These are phyloP conservation scores for Apeltes quadracus DNA, from an alignment of 2,113 vertebrate genomes.

Conservation along the genomic window DNA sequence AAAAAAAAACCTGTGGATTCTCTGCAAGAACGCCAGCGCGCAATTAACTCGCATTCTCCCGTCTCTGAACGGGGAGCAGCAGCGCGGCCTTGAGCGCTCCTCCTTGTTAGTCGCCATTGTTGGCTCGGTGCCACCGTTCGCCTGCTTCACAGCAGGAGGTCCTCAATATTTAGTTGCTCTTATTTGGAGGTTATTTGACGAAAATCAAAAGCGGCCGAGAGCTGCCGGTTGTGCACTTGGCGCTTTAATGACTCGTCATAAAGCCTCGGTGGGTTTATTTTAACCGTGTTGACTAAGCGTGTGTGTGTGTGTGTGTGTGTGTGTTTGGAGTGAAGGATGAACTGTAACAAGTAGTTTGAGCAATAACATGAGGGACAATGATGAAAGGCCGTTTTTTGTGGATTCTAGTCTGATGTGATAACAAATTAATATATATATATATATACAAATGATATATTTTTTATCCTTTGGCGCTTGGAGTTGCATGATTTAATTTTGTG, in stretches of 20 bases:
- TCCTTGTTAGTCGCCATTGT: slow-evolving; percentile 63
- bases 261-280: no score
- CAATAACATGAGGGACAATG: background rate
- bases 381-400: background rate
- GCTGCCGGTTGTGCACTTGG: no score
- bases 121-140: slow-evolving; percentile 47
- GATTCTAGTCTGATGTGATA: background rate
- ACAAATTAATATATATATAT: background rate
- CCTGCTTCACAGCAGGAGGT: background rate
- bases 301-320: no score
- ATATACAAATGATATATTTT: no score
- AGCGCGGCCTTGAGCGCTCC: slow-evolving; percentile 44
- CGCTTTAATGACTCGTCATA: no score
- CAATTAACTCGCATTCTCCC: slow-evolving; percentile 68
- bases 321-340: no score
- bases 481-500: background rate
- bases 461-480: background rate
- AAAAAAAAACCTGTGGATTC: slow-evolving; percentile 35
- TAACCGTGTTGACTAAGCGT: no score
- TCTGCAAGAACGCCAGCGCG: slow-evolving; percentile 40
- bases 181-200: background rate
- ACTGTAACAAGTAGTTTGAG: background rate
- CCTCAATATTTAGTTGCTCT: background rate
- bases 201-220: background rate
- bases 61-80: slow-evolving; percentile 32